Percentiles rank a stretch among this genome's conserved stretches.
Evolutionary conservation across 1,140 invertebrate species (phyloP).

Genomic region (Drosophila rhopaloa): DNA sequence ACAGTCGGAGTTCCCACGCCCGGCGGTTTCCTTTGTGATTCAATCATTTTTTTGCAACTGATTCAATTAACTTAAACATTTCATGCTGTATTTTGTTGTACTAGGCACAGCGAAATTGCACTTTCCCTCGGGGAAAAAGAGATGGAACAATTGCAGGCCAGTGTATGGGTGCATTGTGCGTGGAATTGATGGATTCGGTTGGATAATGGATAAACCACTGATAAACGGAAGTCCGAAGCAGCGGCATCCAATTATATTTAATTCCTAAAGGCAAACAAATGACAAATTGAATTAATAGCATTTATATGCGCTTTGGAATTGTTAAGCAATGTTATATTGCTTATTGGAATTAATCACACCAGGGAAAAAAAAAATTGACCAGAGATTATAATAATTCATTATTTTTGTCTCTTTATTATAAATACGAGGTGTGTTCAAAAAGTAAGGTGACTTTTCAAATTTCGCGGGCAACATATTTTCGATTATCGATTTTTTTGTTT

Average conservation of each 20-base stretch:
- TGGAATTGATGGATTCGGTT: conserved; percentile 44
- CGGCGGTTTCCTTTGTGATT: conserved; percentile 54
- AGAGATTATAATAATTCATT: conserved; percentile 9
- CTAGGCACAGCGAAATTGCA: conserved; percentile 3
- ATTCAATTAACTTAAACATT: conserved; percentile 65
- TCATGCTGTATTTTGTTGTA: conserved; percentile 34
- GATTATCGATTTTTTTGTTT: too few species aligned
- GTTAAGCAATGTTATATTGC: background rate
- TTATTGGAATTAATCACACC: conserved; percentile 2
- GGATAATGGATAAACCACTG: conserved; percentile 46
- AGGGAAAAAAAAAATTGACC: conserved; percentile 9
- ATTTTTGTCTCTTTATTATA: conserved; percentile 1
- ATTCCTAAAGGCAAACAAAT: conserved; percentile 28
- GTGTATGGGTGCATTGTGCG: conserved; percentile 67
- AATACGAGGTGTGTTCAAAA: too few species aligned
- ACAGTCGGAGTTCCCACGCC: conserved; percentile 56
- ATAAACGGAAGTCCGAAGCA: conserved; percentile 68
- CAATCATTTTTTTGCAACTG: conserved; percentile 64
- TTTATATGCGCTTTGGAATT: conserved; percentile 17
- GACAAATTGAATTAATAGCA: conserved; percentile 34
- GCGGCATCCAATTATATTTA: conserved; percentile 55
- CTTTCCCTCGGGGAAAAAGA: conserved; percentile 17
- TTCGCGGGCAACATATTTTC: too few species aligned
- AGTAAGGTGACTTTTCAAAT: too few species aligned
- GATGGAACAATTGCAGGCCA: conserved; percentile 33